Percentiles rank a stretch among this genome's conserved stretches.
Conservation (phyloP, 2,113 vertebrate genomes). For the Eublepharis macularius region DNA sequence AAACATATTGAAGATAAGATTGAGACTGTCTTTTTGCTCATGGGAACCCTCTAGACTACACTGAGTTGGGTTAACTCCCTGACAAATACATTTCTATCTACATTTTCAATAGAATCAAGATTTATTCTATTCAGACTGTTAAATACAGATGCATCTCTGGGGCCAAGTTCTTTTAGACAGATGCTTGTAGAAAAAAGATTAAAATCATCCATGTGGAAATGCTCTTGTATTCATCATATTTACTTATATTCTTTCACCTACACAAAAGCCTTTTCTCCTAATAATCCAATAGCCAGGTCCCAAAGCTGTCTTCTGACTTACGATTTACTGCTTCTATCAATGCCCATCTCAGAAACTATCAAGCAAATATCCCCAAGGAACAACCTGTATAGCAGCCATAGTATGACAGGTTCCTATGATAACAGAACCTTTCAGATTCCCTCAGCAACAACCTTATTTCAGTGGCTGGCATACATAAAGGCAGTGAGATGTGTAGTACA, state of each 20-base stretch:
- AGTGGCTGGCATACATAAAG: conserved; percentile 4
- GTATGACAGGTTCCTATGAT: conserved; percentile 10
- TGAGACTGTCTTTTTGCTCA: not conserved
- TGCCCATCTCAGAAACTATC: not conserved
- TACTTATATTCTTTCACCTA: not conserved
- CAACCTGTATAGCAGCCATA: not conserved
- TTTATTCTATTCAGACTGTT: not conserved
- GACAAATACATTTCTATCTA: not conserved
- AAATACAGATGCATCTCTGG: not conserved
- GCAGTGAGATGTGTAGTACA: not conserved
- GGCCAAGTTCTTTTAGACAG: accelerated
- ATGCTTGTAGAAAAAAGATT: not conserved
- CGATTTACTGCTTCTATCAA: conserved; percentile 20
- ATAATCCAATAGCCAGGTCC: conserved; percentile 14
- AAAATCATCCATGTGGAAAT: not conserved
- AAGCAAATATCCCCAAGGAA: conserved; percentile 14
- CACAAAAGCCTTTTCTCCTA: not conserved
- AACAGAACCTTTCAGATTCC: not conserved
- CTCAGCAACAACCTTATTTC: conserved; percentile 10
- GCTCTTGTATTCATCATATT: conserved; percentile 2
- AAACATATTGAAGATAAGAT: not conserved
- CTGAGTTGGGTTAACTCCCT: not conserved
- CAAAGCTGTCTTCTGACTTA: not conserved
- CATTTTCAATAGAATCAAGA: not conserved
- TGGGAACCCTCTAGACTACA: not conserved